Evolutionary conservation across 2,888 invertebrate genomes (phyloP).

Genomic region (Eupsilia transversa): DNA sequence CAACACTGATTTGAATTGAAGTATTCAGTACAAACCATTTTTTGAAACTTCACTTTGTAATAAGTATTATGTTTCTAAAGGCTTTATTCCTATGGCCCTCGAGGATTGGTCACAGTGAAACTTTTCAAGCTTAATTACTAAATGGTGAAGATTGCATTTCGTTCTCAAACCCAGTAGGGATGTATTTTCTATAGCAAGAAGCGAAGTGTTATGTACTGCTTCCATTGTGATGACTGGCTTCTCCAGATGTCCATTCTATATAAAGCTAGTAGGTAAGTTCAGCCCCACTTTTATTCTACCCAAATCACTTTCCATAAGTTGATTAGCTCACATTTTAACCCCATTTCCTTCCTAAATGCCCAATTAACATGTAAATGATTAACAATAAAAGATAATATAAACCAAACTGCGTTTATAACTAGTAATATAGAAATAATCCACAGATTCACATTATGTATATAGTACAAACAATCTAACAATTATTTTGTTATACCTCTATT

Average conservation of each 20-base stretch:
- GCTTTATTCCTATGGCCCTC: neutral
- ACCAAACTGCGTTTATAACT: slow-evolving; percentile 47
- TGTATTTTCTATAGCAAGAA: too few species aligned
- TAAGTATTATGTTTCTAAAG: neutral
- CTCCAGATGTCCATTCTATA: neutral
- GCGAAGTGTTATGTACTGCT: neutral
- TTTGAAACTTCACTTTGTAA: neutral
- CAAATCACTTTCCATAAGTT: neutral
- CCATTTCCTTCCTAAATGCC: slow-evolving; percentile 5
- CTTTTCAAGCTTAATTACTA: neutral
- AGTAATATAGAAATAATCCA: slow-evolving; percentile 48
- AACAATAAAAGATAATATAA: slow-evolving; percentile 39
- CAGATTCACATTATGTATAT: slow-evolving; percentile 53
- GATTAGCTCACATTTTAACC: neutral
- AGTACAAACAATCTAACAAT: slow-evolving; percentile 67
- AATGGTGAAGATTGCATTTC: too few species aligned
- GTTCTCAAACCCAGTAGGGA: too few species aligned
- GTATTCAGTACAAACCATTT: neutral
- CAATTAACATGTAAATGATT: slow-evolving; percentile 39
- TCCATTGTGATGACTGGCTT: neutral
- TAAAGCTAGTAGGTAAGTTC: neutral
- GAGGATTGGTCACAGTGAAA: neutral
- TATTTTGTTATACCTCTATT: slow-evolving; percentile 65
- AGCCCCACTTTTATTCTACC: neutral
- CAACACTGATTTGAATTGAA: slow-evolving; percentile 15